phyloP scores from a whole-genome alignment of 2,113 vertebrate species.

The Pelodiscus sinensis region DNA sequence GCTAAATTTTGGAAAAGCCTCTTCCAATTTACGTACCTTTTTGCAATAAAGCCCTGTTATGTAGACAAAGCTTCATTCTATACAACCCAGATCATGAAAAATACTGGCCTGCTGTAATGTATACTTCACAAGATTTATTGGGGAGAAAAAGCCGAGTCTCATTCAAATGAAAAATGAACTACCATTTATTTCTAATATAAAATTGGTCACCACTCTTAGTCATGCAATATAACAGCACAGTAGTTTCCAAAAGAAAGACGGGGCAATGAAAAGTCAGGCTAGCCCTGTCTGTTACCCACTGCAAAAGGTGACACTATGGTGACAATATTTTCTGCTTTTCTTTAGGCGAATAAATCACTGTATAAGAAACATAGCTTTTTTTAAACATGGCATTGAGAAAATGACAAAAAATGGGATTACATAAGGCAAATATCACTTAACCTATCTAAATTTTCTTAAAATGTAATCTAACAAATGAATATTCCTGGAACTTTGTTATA shows the following conservation, averaged over 20 bases:
- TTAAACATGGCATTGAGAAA: neutral
- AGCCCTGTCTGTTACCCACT: neutral
- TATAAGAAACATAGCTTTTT: neutral
- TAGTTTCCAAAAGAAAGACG: neutral
- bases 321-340: neutral
- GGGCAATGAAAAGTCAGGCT: neutral
- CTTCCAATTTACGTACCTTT: too few relatives aligned
- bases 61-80: too few relatives aligned
- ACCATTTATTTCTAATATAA: conserved; percentile 17
- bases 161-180: conserved; percentile 52
- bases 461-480: neutral
- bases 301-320: neutral
- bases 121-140: neutral
- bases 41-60: too few relatives aligned
- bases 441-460: neutral
- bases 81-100: neutral
- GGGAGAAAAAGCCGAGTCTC: conserved; percentile 17
- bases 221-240: conserved; percentile 19
- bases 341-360: neutral
- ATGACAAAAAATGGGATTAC: neutral
- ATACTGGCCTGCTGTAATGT: neutral
- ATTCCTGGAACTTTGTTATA: neutral
- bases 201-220: conserved; percentile 17
- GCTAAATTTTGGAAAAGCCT: too few relatives aligned
- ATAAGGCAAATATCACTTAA: neutral